Percentiles rank a stretch among this genome's conserved stretches.
phyloP scores from a whole-genome alignment of 2,113 vertebrate species.

The Lophochroa leadbeateri region DNA sequence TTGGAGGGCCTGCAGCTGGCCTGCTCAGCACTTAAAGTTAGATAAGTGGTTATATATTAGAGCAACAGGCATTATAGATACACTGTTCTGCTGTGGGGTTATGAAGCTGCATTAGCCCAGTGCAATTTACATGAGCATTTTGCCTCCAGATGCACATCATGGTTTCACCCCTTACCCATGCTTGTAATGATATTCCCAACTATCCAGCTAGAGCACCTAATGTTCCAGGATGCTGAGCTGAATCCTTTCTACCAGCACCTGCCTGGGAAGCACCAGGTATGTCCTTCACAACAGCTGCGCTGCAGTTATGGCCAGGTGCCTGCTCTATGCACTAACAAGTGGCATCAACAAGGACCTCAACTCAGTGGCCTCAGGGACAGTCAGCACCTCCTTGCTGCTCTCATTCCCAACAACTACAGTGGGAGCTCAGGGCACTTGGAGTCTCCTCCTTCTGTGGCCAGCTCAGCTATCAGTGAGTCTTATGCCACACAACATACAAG shows the following conservation, averaged over 20 bases:
- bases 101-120: neutral
- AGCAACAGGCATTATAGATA: neutral
- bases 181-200: neutral
- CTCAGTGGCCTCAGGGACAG: neutral
- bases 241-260: neutral
- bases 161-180: neutral
- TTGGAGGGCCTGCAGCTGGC: neutral
- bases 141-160: too few species aligned
- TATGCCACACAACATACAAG: neutral
- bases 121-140: neutral
- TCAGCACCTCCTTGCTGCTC: neutral
- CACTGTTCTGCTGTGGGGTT: neutral
- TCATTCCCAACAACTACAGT: neutral
- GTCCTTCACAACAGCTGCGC: neutral
- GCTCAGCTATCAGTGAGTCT: neutral
- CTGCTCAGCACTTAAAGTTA: constrained; percentile 7
- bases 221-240: neutral
- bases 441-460: neutral
- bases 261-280: neutral
- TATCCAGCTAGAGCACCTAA: neutral
- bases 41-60: constrained; percentile 9
- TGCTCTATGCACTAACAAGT: neutral
- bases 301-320: too few species aligned
- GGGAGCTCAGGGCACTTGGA: neutral
- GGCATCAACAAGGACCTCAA: neutral